phyloP scores from a whole-genome alignment of 2,888 invertebrate species.

The Drosophila subquinaria region DNA sequence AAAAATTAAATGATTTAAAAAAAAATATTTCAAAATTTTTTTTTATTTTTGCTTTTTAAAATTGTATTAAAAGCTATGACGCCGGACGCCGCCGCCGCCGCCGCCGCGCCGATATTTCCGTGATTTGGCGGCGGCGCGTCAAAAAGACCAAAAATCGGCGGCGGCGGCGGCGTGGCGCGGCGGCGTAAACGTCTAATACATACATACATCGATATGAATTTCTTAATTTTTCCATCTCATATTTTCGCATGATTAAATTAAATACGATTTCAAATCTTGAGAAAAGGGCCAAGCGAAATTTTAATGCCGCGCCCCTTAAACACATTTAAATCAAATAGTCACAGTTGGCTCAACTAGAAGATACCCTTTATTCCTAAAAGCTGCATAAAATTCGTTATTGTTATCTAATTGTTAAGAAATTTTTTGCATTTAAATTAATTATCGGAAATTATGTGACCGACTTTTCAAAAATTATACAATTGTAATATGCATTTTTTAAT shows the following conservation, averaged over 20 bases:
- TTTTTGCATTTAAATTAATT: neutral
- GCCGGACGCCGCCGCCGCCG: too few relatives aligned
- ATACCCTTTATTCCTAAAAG: slow-evolving; percentile 2
- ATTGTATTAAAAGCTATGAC: too few relatives aligned
- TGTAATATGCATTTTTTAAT: neutral
- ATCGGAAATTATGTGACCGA: neutral
- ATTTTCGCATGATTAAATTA: slow-evolving; percentile 69
- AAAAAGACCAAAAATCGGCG: too few relatives aligned
- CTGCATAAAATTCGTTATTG: neutral
- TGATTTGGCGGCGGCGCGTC: too few relatives aligned
- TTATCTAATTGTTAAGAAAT: neutral
- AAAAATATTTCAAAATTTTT: too few relatives aligned
- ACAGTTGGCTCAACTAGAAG: neutral
- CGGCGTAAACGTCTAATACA: too few relatives aligned
- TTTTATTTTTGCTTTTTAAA: too few relatives aligned
- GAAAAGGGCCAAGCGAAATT: slow-evolving; percentile 34
- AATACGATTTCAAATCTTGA: slow-evolving; percentile 61
- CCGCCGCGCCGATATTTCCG: too few relatives aligned
- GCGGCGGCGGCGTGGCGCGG: too few relatives aligned
- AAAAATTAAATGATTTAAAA: too few relatives aligned
- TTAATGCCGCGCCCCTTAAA: slow-evolving; percentile 52
- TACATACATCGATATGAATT: slow-evolving; percentile 6
- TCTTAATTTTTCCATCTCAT: slow-evolving; percentile 26
- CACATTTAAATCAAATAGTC: slow-evolving; percentile 52
- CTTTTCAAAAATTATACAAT: neutral